These are phyloP conservation scores for Phasianus colchicus DNA, from an alignment of 2,113 vertebrate species.

Conservation along the genomic window DNA sequence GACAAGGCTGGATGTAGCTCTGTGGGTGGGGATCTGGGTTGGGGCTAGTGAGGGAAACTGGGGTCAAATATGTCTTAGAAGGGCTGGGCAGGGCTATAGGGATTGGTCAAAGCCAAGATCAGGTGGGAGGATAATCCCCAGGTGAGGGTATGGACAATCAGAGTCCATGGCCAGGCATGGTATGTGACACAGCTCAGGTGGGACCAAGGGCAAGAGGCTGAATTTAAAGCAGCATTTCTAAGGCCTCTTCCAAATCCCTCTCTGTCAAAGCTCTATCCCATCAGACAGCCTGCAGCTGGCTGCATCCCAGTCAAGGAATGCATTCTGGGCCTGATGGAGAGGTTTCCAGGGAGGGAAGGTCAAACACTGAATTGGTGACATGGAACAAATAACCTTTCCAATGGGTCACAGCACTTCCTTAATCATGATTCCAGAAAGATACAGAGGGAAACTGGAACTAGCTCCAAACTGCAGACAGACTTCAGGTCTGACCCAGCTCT, in stretches of 20 bases:
- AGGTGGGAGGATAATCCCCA: not conserved
- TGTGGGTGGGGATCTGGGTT: not conserved
- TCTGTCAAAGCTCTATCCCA: not conserved
- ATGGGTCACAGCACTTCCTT: not conserved
- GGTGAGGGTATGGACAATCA: not conserved
- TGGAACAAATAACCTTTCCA: not conserved
- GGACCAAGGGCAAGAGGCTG: not conserved
- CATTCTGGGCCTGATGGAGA: fast-evolving
- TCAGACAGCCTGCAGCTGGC: not conserved
- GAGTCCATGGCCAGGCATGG: not conserved
- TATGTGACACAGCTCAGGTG: not conserved
- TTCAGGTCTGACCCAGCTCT: not conserved
- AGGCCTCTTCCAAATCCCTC: not conserved
- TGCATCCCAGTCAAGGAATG: not conserved
- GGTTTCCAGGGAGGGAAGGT: not conserved
- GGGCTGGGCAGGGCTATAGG: not conserved
- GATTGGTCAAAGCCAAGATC: not conserved
- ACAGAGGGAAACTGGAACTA: not conserved
- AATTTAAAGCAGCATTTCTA: not conserved
- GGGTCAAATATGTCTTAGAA: not conserved
- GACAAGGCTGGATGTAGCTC: not conserved
- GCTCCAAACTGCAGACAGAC: not conserved
- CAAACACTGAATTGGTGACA: not conserved
- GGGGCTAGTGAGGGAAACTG: not conserved
- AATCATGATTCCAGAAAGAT: not conserved